phyloP scores from a whole-genome alignment of 2,888 invertebrate genomes.

The Lingula anatina region DNA sequence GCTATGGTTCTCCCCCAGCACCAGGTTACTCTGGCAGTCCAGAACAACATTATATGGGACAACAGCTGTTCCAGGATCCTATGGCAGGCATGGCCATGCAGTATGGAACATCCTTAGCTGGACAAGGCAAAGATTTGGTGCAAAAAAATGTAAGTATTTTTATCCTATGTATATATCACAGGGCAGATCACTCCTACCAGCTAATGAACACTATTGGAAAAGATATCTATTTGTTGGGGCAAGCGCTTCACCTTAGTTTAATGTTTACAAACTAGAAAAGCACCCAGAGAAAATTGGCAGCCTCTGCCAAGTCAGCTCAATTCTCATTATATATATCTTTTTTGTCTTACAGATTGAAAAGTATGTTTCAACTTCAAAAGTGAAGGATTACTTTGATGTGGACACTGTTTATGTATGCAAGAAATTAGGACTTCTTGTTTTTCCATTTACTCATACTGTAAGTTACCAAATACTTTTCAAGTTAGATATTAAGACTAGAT shows the following conservation, averaged over 20 bases:
- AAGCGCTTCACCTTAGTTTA: no score
- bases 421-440: conserved; percentile 83
- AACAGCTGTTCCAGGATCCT: conserved; percentile 61
- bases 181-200: no score
- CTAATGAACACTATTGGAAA: no score
- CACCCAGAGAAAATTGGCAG: no score
- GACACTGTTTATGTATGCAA: conserved; percentile 91
- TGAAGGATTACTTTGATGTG: conserved; percentile 98
- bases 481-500: conserved; percentile 2
- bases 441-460: conserved; percentile 92
- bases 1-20: no score
- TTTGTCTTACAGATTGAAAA: conserved; percentile 66
- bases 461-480: conserved; percentile 46
- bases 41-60: no score
- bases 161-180: background rate
- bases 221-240: no score
- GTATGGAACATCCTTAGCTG: conserved; percentile 82
- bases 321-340: no score
- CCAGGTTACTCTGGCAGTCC: no score
- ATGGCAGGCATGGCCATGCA: conserved; percentile 83
- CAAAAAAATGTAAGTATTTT: conserved; percentile 55
- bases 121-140: conserved; percentile 71
- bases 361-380: conserved; percentile 79
- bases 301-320: no score
- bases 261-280: no score